A percentile compares a stretch with the other conserved stretches of the same genome.
These are phyloP conservation scores for Sepioteuthis lessoniana DNA, from an alignment of 2,888 invertebrate genomes.

Conservation along the genomic window DNA sequence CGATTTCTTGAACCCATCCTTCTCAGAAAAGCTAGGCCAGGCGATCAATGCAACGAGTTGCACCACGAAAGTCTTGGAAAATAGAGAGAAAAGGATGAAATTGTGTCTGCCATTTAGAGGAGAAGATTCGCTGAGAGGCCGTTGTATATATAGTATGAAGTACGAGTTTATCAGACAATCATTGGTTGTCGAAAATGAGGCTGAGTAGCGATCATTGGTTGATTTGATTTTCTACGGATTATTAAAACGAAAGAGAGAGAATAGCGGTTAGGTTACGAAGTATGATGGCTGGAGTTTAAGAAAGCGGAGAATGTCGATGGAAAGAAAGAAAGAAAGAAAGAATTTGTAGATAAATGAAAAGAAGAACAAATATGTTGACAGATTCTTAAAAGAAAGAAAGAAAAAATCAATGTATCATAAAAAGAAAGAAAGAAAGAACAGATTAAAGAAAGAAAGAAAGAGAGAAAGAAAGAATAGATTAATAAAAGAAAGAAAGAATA, in stretches of 20 bases:
- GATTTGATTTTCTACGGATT: background rate
- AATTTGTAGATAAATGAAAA: background rate
- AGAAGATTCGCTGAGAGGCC: background rate
- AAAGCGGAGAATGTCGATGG: background rate
- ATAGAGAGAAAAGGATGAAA: background rate
- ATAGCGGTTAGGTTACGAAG: background rate
- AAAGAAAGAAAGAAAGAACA: too few species aligned
- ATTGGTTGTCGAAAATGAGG: background rate
- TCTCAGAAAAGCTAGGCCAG: background rate
- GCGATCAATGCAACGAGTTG: background rate
- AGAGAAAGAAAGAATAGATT: too few species aligned
- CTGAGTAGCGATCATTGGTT: background rate
- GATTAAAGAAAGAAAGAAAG: too few species aligned
- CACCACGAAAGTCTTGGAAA: background rate
- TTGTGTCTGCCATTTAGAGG: background rate
- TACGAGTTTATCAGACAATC: background rate
- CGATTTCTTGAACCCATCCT: constrained; percentile 13
- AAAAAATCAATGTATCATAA: too few species aligned
- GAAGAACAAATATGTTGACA: background rate
- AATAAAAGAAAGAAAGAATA: too few species aligned
- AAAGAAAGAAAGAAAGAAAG: too few species aligned
- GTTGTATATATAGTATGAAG: background rate
- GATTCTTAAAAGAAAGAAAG: background rate
- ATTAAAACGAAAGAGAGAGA: background rate
- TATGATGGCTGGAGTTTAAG: background rate